Evolutionary conservation across 1,140 invertebrate species (phyloP).

Genomic region (Dinoponera quadriceps): DNA sequence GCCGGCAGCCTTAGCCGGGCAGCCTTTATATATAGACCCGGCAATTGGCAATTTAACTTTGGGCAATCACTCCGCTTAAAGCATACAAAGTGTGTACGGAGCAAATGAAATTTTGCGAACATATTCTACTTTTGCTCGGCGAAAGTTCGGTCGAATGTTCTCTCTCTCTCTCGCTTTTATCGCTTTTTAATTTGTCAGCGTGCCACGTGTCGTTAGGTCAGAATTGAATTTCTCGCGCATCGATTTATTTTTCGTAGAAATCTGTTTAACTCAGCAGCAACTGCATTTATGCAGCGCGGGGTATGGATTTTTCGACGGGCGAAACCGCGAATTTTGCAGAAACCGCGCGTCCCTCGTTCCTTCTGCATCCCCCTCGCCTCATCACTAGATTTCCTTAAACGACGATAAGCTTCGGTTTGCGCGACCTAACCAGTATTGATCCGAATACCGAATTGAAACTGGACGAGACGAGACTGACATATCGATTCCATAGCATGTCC

Average conservation of each 20-base stretch:
- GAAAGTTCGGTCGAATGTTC: neutral
- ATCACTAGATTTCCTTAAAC: conserved; percentile 32
- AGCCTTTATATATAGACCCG: conserved; percentile 24
- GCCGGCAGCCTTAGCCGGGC: neutral
- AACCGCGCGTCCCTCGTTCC: neutral
- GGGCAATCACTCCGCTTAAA: conserved; percentile 1
- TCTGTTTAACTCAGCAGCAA: neutral
- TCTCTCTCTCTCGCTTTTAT: no score
- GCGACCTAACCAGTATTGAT: conserved; percentile 71
- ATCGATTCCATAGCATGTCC: conserved; percentile 75
- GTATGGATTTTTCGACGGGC: neutral
- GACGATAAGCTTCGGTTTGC: conserved; percentile 20
- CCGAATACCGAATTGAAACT: conserved; percentile 76
- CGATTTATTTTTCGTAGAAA: conserved; percentile 30
- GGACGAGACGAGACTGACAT: conserved; percentile 71
- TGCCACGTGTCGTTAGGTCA: no score
- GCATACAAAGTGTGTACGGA: conserved; percentile 17
- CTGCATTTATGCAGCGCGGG: neutral
- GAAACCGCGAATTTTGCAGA: neutral
- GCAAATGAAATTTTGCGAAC: neutral
- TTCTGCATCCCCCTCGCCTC: neutral
- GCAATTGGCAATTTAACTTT: conserved; percentile 27
- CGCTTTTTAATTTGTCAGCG: neutral
- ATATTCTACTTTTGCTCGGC: neutral
- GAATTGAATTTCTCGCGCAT: neutral